A percentile compares a stretch with the other conserved stretches of the same genome.
phyloP scores from a whole-genome alignment of 2,888 invertebrate species.

The Megastigmus dorsalis region DNA sequence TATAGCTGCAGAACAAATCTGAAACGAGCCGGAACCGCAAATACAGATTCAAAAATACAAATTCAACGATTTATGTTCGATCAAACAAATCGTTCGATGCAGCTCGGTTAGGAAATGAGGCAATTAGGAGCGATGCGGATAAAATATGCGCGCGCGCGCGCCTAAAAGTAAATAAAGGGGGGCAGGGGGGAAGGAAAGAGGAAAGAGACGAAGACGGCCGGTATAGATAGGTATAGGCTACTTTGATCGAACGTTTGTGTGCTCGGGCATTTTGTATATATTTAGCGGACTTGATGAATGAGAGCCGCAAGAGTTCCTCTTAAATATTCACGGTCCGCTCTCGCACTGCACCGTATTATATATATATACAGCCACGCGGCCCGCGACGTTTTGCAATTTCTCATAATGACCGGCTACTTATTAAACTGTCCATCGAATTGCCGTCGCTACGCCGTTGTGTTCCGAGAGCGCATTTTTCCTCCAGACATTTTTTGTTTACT shows the following conservation, averaged over 20 bases:
- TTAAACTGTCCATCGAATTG: conserved; percentile 29
- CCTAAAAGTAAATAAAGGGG: background rate
- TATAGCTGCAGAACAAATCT: no score
- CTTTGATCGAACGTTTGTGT: conserved; percentile 8
- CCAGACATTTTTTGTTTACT: conserved; percentile 17
- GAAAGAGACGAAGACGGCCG: background rate
- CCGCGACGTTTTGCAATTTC: conserved; percentile 54
- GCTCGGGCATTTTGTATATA: conserved; percentile 45
- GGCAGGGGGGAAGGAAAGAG: no score
- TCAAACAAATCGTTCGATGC: background rate
- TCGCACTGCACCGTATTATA: no score
- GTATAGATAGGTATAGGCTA: no score
- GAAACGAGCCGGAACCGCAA: no score
- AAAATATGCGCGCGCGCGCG: background rate
- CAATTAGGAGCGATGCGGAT: no score
- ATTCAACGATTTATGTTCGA: no score
- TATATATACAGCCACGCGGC: conserved; percentile 52
- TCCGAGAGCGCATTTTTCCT: background rate
- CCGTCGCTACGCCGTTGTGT: background rate
- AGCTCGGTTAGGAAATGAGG: no score
- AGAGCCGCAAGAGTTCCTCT: conserved; percentile 31
- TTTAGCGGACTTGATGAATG: conserved; percentile 53
- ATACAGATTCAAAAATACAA: no score
- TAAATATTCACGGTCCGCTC: no score
- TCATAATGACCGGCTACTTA: conserved; percentile 36